A percentile compares a stretch with the other conserved stretches of the same genome.
These are phyloP conservation scores for Chloebia gouldiae DNA, from an alignment of 2,113 vertebrate species.

Conservation along the genomic window DNA sequence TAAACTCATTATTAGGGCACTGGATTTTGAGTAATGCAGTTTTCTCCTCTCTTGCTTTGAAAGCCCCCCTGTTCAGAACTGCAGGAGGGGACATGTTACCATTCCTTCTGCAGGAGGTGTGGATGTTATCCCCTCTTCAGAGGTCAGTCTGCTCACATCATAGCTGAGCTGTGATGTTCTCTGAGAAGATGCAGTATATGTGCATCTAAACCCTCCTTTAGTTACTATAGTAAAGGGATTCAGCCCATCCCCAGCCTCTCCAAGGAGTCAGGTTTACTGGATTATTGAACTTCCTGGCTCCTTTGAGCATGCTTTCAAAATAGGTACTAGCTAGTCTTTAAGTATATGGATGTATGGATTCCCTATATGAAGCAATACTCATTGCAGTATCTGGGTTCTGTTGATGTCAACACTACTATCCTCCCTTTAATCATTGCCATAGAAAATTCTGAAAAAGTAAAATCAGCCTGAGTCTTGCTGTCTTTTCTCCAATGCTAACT, in stretches of 20 bases:
- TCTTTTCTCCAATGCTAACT: not conserved
- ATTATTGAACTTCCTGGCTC: constrained; percentile 3
- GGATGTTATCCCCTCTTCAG: not conserved
- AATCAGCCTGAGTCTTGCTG: not conserved
- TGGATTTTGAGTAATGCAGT: not conserved
- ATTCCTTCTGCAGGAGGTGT: not conserved
- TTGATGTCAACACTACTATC: not conserved
- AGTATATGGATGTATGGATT: not conserved
- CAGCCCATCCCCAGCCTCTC: not conserved
- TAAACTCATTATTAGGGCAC: not conserved
- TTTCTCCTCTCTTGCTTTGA: not conserved
- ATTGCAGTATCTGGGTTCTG: not conserved
- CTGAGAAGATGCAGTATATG: not conserved
- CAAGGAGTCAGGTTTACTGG: not conserved
- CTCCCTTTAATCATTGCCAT: not conserved
- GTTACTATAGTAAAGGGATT: not conserved
- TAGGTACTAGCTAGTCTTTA: not conserved
- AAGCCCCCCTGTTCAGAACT: not conserved
- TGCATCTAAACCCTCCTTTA: not conserved
- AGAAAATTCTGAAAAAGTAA: not conserved
- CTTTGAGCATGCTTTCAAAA: constrained; percentile 13
- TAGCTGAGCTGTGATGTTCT: not conserved
- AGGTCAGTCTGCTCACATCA: not conserved
- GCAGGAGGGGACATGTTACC: not conserved
- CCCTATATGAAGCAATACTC: not conserved